phyloP scores from a whole-genome alignment of 2,113 vertebrate genomes.

The Thamnophis sirtalis region DNA sequence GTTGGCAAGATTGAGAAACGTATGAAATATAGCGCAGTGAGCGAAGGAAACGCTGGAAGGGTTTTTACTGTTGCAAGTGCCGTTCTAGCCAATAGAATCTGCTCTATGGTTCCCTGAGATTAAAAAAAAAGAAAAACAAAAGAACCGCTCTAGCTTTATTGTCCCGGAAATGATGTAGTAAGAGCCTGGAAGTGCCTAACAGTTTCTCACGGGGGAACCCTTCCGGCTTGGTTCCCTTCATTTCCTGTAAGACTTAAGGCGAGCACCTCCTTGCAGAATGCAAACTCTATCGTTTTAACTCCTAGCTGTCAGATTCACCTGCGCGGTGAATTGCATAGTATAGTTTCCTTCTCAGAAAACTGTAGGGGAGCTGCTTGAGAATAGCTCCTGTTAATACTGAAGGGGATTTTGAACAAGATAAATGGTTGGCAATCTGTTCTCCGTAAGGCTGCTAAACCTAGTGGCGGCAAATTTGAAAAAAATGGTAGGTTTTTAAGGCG shows the following conservation, averaged over 20 bases:
- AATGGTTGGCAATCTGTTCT: background rate
- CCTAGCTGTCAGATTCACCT: background rate
- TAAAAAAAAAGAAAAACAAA: background rate
- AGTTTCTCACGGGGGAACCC: background rate
- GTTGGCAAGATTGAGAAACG: background rate
- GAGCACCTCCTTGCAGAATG: background rate
- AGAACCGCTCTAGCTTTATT: background rate
- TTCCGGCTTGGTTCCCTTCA: background rate
- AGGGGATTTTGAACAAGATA: background rate
- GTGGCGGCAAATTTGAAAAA: background rate
- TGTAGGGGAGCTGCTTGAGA: background rate
- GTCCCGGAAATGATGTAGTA: background rate
- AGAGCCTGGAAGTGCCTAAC: background rate
- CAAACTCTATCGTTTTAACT: background rate
- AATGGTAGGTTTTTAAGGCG: accelerated
- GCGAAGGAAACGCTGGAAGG: background rate
- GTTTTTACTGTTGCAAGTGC: background rate
- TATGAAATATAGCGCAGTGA: background rate
- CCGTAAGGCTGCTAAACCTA: background rate
- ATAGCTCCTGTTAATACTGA: background rate
- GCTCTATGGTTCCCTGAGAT: background rate
- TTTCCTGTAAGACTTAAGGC: background rate
- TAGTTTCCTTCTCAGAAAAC: background rate
- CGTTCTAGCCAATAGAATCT: background rate
- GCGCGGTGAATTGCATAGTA: background rate